Conservation (phyloP, 2,888 invertebrate genomes). For the Acleris literana region DNA sequence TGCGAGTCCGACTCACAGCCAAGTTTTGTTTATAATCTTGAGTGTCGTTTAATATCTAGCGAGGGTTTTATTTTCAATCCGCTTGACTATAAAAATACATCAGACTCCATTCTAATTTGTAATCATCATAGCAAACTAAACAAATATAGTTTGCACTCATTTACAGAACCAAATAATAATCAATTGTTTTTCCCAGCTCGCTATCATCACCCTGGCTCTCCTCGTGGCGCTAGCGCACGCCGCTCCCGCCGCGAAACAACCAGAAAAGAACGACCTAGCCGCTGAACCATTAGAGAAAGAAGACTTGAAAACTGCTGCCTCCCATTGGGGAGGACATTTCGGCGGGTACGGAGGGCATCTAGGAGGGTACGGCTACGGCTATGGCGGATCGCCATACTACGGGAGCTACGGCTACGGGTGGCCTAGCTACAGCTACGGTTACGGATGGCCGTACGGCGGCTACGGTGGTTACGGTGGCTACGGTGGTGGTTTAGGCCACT, state of each 20-base stretch:
- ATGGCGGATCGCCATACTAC: slow-evolving; percentile 21
- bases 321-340: slow-evolving; percentile 64
- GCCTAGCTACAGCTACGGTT: slow-evolving; percentile 39
- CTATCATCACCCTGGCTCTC: slow-evolving; percentile 53
- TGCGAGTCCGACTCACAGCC: too few relatives aligned
- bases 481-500: slow-evolving; percentile 43
- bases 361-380: slow-evolving; percentile 35
- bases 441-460: slow-evolving; percentile 38
- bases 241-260: slow-evolving; percentile 58
- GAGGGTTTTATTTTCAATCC: too few relatives aligned
- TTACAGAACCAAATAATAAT: neutral
- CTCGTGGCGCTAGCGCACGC: slow-evolving; percentile 56
- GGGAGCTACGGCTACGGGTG: slow-evolving; percentile 48
- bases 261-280: slow-evolving; percentile 49
- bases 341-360: slow-evolving; percentile 44
- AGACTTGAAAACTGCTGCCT: slow-evolving; percentile 72
- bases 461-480: slow-evolving; percentile 44
- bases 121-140: neutral
- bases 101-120: too few relatives aligned
- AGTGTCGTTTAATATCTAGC: too few relatives aligned
- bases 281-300: slow-evolving; percentile 59
- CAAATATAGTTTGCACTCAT: neutral
- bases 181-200: slow-evolving; percentile 51
- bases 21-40: too few relatives aligned
- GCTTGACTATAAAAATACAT: too few relatives aligned